Evolutionary conservation across 2,113 vertebrate genomes (phyloP).

Genomic region (Pedionomus torquatus): DNA sequence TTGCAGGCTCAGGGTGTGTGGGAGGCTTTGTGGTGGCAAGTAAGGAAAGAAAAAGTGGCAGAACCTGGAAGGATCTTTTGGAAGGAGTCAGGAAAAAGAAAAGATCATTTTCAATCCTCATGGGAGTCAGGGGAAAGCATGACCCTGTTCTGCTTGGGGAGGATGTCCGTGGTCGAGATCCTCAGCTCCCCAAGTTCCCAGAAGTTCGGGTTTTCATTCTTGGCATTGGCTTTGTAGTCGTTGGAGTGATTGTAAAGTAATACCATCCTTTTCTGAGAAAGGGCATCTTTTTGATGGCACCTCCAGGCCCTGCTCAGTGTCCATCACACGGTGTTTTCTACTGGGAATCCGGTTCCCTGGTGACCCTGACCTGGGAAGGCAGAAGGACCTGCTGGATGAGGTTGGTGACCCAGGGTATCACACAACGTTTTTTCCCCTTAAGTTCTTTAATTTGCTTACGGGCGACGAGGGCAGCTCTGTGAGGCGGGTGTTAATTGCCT

Average conservation of each 20-base stretch:
- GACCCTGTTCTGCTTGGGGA: not conserved
- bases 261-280: not conserved
- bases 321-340: not conserved
- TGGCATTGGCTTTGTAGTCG: not conserved
- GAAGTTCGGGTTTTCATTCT: not conserved
- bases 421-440: not conserved
- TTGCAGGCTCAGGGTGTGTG: not conserved
- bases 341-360: not conserved
- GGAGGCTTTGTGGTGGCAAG: not conserved
- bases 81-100: not conserved
- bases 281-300: not conserved
- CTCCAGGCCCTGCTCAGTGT: fast-evolving
- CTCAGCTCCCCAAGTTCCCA: not conserved
- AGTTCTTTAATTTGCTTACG: not conserved
- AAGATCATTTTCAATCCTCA: fast-evolving
- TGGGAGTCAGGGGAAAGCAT: not conserved
- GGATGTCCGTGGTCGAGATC: not conserved
- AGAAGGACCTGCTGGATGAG: not conserved
- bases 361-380: not conserved
- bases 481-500: not conserved
- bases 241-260: not conserved
- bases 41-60: not conserved
- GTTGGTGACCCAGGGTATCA: not conserved
- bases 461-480: not conserved
- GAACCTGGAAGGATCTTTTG: not conserved